Conservation (phyloP, 1,140 invertebrate genomes). For the Scaptomyza graminum region DNA sequence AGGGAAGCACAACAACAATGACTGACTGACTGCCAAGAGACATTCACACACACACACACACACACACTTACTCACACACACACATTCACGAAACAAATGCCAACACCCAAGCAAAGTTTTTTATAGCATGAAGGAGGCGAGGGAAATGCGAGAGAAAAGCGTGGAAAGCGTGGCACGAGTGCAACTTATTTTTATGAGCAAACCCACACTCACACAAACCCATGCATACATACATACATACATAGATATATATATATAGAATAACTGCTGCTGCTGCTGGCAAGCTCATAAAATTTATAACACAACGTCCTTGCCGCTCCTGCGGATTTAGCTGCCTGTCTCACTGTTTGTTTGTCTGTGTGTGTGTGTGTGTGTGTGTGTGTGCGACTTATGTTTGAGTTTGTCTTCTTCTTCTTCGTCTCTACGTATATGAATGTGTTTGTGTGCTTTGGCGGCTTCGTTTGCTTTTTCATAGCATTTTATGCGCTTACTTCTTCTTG, state of each 20-base stretch:
- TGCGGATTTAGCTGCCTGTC: constrained; percentile 61
- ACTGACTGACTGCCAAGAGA: constrained; percentile 78
- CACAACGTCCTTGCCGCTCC: constrained; percentile 80
- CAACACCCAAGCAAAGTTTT: constrained; percentile 71
- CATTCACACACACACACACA: constrained; percentile 42
- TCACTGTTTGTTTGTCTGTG: constrained; percentile 30
- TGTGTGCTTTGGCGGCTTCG: constrained; percentile 60
- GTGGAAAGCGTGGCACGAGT: constrained; percentile 73
- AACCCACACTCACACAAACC: constrained; percentile 41
- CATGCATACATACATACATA: constrained; percentile 19
- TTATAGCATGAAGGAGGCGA: constrained; percentile 45
- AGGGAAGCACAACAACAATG: constrained; percentile 65
- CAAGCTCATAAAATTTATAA: constrained; percentile 82
- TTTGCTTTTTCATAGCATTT: constrained; percentile 82
- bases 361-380: constrained; percentile 26
- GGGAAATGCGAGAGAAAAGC: constrained; percentile 40
- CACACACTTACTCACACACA: constrained; percentile 21
- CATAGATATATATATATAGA: constrained; percentile 38
- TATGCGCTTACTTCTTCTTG: constrained; percentile 56
- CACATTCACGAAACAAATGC: constrained; percentile 49
- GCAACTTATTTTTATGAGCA: constrained; percentile 82
- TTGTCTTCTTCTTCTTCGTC: constrained; percentile 31
- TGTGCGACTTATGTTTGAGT: constrained; percentile 60
- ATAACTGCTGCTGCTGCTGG: constrained; percentile 64
- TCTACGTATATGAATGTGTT: constrained; percentile 32